Evolutionary conservation across 2,888 invertebrate species (phyloP).

Genomic region (Scelioninae gen. 1): DNA sequence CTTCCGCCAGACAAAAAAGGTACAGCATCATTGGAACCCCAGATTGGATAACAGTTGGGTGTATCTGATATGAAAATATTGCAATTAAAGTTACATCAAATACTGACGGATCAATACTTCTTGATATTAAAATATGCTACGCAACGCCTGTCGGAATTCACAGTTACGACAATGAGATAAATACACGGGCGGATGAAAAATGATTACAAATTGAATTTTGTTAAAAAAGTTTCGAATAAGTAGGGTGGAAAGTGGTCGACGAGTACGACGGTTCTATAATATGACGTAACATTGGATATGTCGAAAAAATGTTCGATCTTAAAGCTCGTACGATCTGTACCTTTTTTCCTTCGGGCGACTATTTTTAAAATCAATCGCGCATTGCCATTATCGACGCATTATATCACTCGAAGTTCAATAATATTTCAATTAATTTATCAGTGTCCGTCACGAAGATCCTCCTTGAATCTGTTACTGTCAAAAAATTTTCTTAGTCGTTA

Average conservation of each 20-base stretch:
- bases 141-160: not conserved
- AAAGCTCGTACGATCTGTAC: conserved; percentile 41
- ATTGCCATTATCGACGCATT: conserved; percentile 1
- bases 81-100: conserved; percentile 30
- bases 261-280: not conserved
- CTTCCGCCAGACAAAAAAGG: not conserved
- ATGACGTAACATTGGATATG: conserved; percentile 24
- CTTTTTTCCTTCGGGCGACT: conserved; percentile 25
- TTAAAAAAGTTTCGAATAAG: conserved; percentile 26
- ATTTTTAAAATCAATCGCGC: conserved; percentile 47
- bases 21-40: not conserved
- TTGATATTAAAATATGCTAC: conserved; percentile 13
- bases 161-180: conserved; percentile 6
- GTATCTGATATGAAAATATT: conserved; percentile 20
- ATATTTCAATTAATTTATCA: conserved; percentile 39
- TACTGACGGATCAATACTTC: conserved; percentile 9
- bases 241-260: conserved; percentile 22
- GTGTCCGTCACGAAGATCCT: conserved; percentile 7
- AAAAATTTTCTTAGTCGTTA: conserved; percentile 15
- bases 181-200: not conserved
- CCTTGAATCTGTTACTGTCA: not conserved
- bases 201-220: conserved; percentile 14
- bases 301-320: conserved; percentile 43
- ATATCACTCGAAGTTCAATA: conserved; percentile 24
- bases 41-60: conserved; percentile 12